Evolutionary conservation across 2,888 invertebrate species (phyloP), one percentile per base, ranked within the genome.

Genomic region (Melinaea menophilus): DNA sequence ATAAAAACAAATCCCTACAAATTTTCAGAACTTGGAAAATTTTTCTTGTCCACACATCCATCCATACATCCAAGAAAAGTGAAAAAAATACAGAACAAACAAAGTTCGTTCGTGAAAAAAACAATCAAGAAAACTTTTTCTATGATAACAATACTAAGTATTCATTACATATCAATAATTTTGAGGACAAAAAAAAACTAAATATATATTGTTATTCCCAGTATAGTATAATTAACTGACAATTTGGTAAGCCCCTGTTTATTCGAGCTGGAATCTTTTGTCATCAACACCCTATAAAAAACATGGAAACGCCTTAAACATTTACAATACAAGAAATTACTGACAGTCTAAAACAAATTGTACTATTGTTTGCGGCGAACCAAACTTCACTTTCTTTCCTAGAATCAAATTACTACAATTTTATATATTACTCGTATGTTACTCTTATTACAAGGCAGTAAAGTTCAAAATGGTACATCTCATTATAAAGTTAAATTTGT

Each of bases 311-410:
- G 79, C 75, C 79, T 72, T 72, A 70, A 68, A 74, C 73, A 73
- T 73, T 72, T 76, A 86, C 82, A 85, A 82, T 81, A 73, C 72
- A 75, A 76, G 75, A 81, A 84, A 86, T 86, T 81, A 79, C 74
- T 70, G 72, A 65, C 60, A 63, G 62, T 55, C 62, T 48, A 60
- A 59, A 35, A 59, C 65, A 78, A 81, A 80, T 78, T 78, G 77
- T 56, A 41, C 71, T 69, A 77, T 82, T 82, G 72, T 77, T 81
- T 74, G 75, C 73, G 71, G 71, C 75, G 74, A 79, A 78, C 77
- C 76, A 75, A 79, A 75, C 72, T 72, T 65, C 61, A 56, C 56
- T 76, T 75, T 76, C 72, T 73, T 76, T 72, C 72, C 73, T 69
- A 73, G 70, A 73, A 73, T 75, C 73, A 79, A 82, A 82, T 80